Evolutionary conservation across 2,888 invertebrate genomes (phyloP), one percentile per base, ranked within the genome.

Genomic region (Drosophila anomalata): DNA sequence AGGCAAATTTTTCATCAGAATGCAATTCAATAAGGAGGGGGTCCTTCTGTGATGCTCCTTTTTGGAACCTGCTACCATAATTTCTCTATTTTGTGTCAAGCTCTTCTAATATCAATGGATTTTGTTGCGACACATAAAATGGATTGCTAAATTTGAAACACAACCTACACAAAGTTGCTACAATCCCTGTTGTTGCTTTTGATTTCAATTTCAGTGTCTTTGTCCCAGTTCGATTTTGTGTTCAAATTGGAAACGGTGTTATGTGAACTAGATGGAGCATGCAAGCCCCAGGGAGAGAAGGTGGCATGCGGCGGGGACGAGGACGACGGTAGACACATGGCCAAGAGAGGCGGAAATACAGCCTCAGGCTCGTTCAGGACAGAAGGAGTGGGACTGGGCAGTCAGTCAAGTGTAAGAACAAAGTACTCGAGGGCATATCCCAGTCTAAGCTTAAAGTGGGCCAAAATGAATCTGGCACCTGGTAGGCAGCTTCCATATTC

Each of bases 211-310:
- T 66, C 75, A 73, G 75, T 84, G 68, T 47, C 77, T 77, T 74
- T 85, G 77, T 85, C 68, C 72, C 75, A 72, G 78, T 75, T 82
- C 78, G 80, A 79, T 85, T 78, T 78, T 52, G 73, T 79, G 72
- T 71, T 79, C 68, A 78, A 82, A 85, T 83, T 85, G 82, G 73
- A 85, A 85, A 75, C 71, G 81, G 83, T 85, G 82, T 82, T 85
- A 78, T 82, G 76, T 72, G 77, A 68, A 73, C 71, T 66, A 79
- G 76, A 79, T 79, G 85, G 71, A 65, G 73, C 79, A 75, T 77
- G 75, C 52, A 42, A 5, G 12, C 17, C 41, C 11, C 22, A 17
- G 41, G 59, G 46, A 17, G 39, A 26, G 26, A 33, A 26, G 3
- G 14, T 22, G 17, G 24, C 1, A 33, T 3, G 20, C 3, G 33